Evolutionary conservation across 2,888 invertebrate species (phyloP), one percentile per base, ranked within the genome.

Genomic region (Andrena dorsata): DNA sequence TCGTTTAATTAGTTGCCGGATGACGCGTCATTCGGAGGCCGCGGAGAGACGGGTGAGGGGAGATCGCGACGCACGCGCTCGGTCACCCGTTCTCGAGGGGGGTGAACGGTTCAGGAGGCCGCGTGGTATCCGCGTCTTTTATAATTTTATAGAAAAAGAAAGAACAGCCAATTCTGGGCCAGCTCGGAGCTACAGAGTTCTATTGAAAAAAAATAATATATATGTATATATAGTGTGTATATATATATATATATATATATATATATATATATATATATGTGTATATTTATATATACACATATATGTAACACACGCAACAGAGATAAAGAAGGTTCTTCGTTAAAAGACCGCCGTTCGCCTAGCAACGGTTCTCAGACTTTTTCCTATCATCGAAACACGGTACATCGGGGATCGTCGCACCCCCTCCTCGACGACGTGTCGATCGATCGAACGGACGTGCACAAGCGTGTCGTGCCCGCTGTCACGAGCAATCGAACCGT

Each of bases 81-180:
- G 68, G 68, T 68, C 35, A 26, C 53, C 51, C 51, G n/a, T 53
- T 23, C 13, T 68, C 68, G 58, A 58, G 69, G 69, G 69, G 69
- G 58, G 56, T 69, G 69, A 32, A 58, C 35, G 68, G 32, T 53
- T 23, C 77, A 47, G 26, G 53, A 28, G 28, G 23, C 53, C 58
- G 30, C 32, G 56, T 51, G 23, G 70, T 56, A 26, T 70, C 56
- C 74, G 64, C 30, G 78, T 79, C 66, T 80, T 80, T 80, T 80
- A 73, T 80, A 80, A 79, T 80, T 80, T 80, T 80, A 80, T 80
- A 80, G 80, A 69, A 80, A 83, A 82, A 53, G 61, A 69, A 73
- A 77, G 49, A 74, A 60, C 63, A n/a, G 58, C 41, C 68, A 79
- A 79, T 80, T 80, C 79, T 63, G 73, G 61, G 63, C 56, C 30